phyloP scores from a whole-genome alignment of 2,888 invertebrate genomes.

The Drosophila demipolita region DNA sequence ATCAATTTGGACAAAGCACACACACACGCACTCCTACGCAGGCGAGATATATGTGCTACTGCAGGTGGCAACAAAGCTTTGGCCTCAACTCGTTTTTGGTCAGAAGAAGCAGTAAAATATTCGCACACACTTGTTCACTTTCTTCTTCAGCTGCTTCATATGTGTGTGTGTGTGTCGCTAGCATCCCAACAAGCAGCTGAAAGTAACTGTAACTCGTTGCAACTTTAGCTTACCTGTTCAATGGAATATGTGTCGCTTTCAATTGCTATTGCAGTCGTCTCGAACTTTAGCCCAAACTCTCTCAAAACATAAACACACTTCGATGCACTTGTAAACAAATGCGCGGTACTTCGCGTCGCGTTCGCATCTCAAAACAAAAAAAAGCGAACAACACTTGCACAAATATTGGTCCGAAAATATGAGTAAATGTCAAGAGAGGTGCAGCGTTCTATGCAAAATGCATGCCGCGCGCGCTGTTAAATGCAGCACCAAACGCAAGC shows the following conservation, averaged over 20 bases:
- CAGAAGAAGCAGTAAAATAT: constrained; percentile 56
- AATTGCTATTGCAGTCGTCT: constrained; percentile 52
- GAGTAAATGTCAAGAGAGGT: constrained; percentile 34
- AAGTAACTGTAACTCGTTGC: constrained; percentile 73
- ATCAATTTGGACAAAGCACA: constrained; percentile 58
- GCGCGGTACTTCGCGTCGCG: constrained; percentile 32
- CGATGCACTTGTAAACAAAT: constrained; percentile 34
- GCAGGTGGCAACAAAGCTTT: constrained; percentile 64
- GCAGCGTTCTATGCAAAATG: constrained; percentile 54
- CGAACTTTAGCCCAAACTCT: constrained; percentile 58
- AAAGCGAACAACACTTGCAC: constrained; percentile 59
- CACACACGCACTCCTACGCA: constrained; percentile 51
- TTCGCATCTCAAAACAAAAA: constrained; percentile 4
- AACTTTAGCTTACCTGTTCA: constrained; percentile 64
- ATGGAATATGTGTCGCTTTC: constrained; percentile 71
- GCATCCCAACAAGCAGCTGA: constrained; percentile 53
- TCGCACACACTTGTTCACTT: constrained; percentile 78
- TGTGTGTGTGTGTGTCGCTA: constrained; percentile 22
- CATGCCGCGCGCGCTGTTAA: constrained; percentile 44
- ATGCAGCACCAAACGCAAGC: constrained; percentile 64
- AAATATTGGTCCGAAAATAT: constrained; percentile 57
- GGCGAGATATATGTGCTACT: constrained; percentile 21
- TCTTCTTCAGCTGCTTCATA: constrained; percentile 61
- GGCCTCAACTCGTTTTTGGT: constrained; percentile 64
- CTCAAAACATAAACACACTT: constrained; percentile 16